Base-by-base conservation (phyloP, 1,140 invertebrate genomes). In the Drosophila tropicalis region DNA sequence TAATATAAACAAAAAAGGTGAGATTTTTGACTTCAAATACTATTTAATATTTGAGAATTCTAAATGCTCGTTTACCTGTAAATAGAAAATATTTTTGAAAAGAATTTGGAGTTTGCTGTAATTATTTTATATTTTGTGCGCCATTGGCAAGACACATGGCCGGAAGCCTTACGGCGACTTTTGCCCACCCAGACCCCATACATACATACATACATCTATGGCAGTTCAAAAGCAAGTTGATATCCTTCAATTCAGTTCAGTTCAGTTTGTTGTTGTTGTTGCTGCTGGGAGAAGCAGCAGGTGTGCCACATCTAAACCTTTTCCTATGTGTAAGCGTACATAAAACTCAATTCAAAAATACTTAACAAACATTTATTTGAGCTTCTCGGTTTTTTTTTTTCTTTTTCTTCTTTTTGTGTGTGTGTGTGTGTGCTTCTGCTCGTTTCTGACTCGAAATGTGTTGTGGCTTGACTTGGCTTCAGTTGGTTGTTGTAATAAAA, bases 341-440 rank as follows among this genome's bases (percentile, higher is more conserved):
- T 72, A 63, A 77, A 84, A 87, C 83, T 87, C 83, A 87, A 87
- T 87, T 83, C 80, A 84, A 87, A 87, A 87, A 87, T 87, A 87
- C 83, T 87, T 87, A 87, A 87, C 83, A 87, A 87, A 87, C 83
- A 87, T 87, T 89, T 87, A 87, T 87, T 89, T 89, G 83, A 86
- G 76, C 82, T 83, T 82, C 72, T 70, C 29, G 5, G 29, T 29
- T 29, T 56, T 44, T 61, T 19, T 51, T 17, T 66, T 41, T 25
- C 32, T 62, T 7, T 62, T 56, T 55, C 54, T 55, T 69, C 44
- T 58, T 69, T 68, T 39, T 34, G 32, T 34, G 32, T 34, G 0
- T 34, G 32, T 9, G 9, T 12, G 34, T 36, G 34, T 34, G 32
- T 34, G 32, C 57, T 70, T 58, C 6, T n/a, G 17, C 17, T 19